Conservation (phyloP, 2,797 vertebrate genomes). For the Dermochelys coriacea region DNA sequence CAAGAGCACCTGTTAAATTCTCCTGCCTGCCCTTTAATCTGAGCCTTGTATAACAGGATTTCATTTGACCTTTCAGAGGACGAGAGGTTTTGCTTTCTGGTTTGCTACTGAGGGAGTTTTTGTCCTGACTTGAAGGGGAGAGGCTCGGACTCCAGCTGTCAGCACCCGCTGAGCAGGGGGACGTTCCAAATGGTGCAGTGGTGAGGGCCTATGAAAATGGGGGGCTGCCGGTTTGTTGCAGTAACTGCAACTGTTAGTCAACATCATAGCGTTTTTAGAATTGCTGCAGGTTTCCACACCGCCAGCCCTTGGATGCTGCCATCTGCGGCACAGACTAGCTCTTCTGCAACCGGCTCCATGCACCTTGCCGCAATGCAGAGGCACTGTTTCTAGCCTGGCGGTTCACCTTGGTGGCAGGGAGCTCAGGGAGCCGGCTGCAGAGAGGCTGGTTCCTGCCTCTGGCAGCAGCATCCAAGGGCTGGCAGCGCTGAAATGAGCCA, state of each 20-base stretch:
- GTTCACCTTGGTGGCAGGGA: not conserved
- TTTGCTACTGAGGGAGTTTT: not conserved
- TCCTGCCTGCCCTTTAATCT: not conserved
- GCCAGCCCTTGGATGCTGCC: not conserved
- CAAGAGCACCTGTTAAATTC: not conserved
- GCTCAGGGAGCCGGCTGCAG: not conserved
- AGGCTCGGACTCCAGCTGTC: not conserved
- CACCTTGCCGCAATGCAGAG: not conserved
- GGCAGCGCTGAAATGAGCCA: not conserved
- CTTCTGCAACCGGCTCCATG: too few relatives aligned
- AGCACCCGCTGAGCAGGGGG: not conserved
- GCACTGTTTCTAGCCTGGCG: not conserved
- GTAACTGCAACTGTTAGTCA: not conserved
- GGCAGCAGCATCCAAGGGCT: not conserved
- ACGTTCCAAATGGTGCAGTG: not conserved
- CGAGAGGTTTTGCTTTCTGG: not conserved
- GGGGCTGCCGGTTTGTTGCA: not conserved
- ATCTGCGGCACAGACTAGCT: too few relatives aligned
- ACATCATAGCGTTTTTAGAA: not conserved
- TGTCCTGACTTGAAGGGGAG: not conserved
- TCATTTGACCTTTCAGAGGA: not conserved
- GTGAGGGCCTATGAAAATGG: not conserved
- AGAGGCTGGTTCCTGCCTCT: not conserved
- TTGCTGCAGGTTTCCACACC: not conserved
- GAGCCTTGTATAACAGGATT: not conserved